Evolutionary conservation across 1,140 invertebrate genomes (phyloP).

Genomic region (Trachelipus rathkii): DNA sequence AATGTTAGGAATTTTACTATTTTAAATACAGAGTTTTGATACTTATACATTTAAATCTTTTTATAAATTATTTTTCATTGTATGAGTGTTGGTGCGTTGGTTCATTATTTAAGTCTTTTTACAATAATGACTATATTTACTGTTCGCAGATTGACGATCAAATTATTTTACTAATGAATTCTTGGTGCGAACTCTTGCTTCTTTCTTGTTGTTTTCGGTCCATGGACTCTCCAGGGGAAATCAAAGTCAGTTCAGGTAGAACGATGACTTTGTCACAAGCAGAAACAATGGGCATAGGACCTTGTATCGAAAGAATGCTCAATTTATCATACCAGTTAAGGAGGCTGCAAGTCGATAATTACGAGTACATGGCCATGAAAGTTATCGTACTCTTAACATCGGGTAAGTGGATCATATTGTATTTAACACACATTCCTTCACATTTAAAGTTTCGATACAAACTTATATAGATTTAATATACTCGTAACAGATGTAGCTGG

Average conservation of each 20-base stretch:
- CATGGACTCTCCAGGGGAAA: conserved; percentile 78
- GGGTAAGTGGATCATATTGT: conserved; percentile 56
- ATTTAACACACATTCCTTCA: conserved; percentile 15
- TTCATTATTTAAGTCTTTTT: no score
- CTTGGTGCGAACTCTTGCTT: conserved; percentile 91
- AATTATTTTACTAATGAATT: conserved; percentile 91
- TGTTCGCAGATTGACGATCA: conserved; percentile 83
- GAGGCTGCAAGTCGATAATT: conserved; percentile 84
- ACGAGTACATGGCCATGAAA: conserved; percentile 96
- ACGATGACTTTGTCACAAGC: conserved; percentile 46
- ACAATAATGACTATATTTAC: conserved; percentile 20
- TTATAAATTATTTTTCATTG: no score
- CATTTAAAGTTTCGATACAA: not conserved
- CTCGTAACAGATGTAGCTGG: conserved; percentile 75
- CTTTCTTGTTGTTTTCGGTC: conserved; percentile 89
- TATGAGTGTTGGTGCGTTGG: no score
- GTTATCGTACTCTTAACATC: conserved; percentile 85
- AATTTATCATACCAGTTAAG: conserved; percentile 89
- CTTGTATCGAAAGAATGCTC: conserved; percentile 88
- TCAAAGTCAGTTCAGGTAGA: conserved; percentile 65
- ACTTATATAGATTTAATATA: not conserved
- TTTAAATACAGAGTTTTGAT: no score
- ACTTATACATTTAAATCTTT: no score
- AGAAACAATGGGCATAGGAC: conserved; percentile 65
- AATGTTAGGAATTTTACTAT: no score